phyloP scores from a whole-genome alignment of 2,888 invertebrate genomes.

The Synanthedon formicaeformis region DNA sequence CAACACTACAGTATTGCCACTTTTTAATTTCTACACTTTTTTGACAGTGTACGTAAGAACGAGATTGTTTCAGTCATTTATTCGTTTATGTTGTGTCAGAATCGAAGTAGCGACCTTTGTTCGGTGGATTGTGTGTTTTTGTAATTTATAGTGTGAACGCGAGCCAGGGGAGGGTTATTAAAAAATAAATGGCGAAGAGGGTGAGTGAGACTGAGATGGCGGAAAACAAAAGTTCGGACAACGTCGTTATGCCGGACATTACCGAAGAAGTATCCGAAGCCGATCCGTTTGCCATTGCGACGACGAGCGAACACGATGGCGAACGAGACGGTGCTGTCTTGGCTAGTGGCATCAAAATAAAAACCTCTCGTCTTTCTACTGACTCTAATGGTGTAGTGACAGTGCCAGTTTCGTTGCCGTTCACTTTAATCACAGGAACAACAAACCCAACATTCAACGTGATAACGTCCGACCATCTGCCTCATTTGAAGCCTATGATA shows the following conservation, averaged over 20 bases:
- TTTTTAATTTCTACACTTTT: no score
- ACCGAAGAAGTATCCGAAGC: slow-evolving; percentile 70
- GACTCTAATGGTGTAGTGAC: slow-evolving; percentile 59
- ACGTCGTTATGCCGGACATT: slow-evolving; percentile 78
- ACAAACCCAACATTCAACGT: slow-evolving; percentile 91
- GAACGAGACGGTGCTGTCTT: slow-evolving; percentile 58
- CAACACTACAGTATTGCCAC: no score
- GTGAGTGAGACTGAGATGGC: slow-evolving; percentile 39
- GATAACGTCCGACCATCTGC: slow-evolving; percentile 85
- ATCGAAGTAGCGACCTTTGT: slow-evolving; percentile 30
- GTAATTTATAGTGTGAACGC: slow-evolving; percentile 12
- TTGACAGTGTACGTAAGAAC: slow-evolving; percentile 5
- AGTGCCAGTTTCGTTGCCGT: slow-evolving; percentile 77
- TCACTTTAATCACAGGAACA: slow-evolving; percentile 83
- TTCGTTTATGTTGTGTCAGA: slow-evolving; percentile 30
- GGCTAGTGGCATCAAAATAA: slow-evolving; percentile 31
- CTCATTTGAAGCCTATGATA: slow-evolving; percentile 86
- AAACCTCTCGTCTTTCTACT: slow-evolving; percentile 30
- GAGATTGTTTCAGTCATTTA: slow-evolving; percentile 31
- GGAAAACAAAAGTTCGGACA: slow-evolving; percentile 69
- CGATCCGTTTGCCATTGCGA: slow-evolving; percentile 69
- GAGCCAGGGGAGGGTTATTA: slow-evolving; percentile 24
- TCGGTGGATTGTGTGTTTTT: no score
- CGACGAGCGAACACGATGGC: slow-evolving; percentile 72
- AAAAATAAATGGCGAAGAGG: slow-evolving; percentile 33